Base-by-base conservation (phyloP, 2,888 invertebrate species). In the Nemoura dubitans region DNA sequence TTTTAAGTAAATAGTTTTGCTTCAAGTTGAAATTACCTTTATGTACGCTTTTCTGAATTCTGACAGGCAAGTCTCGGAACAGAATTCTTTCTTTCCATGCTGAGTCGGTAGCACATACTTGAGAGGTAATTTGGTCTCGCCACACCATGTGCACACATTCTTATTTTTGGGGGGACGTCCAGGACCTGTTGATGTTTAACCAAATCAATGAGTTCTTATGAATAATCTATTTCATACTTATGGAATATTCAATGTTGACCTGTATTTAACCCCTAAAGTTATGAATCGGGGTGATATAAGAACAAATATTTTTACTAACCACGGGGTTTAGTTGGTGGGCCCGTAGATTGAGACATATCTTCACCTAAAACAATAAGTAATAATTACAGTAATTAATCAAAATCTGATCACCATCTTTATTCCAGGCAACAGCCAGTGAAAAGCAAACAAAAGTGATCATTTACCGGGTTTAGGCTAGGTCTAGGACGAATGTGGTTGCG, bases 11-110 rank as follows among this genome's bases (percentile, higher is more conserved):
- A n/a, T n/a, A 36, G 36, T 36, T 36, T 6, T 36, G 10, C 10
- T 36, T 36, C 5, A 10, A 10, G 36, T 36, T 6, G 36, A 36
- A n/a, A 36, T 89, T 87, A 92, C 92, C 90, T 97, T 96, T 90
- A 95, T 95, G 90, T 97, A 97, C 0, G 97, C 97, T 91, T 97
- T 97, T 86, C 97, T 94, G 91, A 97, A 98, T 92, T 97, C 97
- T 0, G 96, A 95, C 83, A 98, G 93, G 92, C 98, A 98, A 42
- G 95, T 96, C 91, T 97, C 97, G 0, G 98, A 97, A 92, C 98
- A 98, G 91, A 98, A 98, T 90, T 97, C 97, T 90, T 97, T 97
- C 90, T 97, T 97, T 16, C 97, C 97, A 91, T 96, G 96, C 90
- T 96, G 96, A 0, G 96, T 96, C 14, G 97, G 98, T 88, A 97